Evolutionary conservation across 2,797 vertebrate species (phyloP).

Genomic region (Sus cebifrons): DNA sequence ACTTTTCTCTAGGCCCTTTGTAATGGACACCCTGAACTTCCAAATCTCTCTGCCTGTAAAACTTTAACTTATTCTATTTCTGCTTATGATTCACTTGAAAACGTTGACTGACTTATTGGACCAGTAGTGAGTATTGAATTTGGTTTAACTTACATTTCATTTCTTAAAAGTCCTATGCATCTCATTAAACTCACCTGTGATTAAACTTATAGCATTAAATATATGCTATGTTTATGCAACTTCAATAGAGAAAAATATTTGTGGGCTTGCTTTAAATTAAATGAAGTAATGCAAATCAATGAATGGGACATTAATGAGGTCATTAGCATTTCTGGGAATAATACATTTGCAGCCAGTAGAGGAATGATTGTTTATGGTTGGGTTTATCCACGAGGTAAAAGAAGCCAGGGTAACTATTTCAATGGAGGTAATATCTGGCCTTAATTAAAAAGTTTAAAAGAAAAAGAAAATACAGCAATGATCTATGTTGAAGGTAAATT

Average conservation of each 20-base stretch:
- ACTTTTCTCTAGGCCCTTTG: background rate
- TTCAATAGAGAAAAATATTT: conserved; percentile 55
- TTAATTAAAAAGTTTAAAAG: conserved; percentile 34
- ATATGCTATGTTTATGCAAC: background rate
- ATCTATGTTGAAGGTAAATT: conserved; percentile 2
- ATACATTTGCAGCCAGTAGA: conserved; percentile 4
- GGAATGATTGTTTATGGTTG: conserved; percentile 37
- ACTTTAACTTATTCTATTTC: conserved; percentile 4
- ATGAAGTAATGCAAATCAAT: conserved; percentile 24
- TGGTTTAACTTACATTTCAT: conserved; percentile 2
- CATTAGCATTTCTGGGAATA: conserved; percentile 61
- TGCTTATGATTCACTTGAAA: conserved; percentile 43
- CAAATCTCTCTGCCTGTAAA: background rate
- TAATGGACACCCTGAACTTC: conserved; percentile 6
- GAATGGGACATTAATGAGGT: conserved; percentile 35
- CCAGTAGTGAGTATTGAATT: background rate
- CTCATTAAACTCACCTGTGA: conserved; percentile 57
- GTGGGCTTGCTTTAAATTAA: conserved; percentile 60
- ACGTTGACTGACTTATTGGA: background rate
- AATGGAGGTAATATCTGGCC: background rate
- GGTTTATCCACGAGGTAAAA: conserved; percentile 14
- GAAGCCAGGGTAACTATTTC: conserved; percentile 14
- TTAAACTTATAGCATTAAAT: conserved; percentile 54
- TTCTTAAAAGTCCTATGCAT: conserved; percentile 49
- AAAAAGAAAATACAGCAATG: background rate